Conservation (phyloP, 2,113 vertebrate species). For the Oreochromis aureus region DNA sequence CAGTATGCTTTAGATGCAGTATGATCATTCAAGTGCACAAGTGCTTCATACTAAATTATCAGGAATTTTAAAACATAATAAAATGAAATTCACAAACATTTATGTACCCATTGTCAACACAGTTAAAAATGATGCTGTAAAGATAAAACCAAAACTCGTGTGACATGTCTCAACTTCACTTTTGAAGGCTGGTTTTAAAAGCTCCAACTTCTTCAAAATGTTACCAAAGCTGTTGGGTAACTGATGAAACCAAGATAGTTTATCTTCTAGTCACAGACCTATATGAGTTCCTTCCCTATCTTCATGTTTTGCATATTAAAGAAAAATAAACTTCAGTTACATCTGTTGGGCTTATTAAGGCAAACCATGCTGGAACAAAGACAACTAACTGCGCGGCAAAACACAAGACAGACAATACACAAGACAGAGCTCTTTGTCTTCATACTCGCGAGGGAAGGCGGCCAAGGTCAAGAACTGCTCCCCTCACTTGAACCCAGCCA, state of each 20-base stretch:
- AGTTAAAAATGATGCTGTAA: background rate
- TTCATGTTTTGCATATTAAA: background rate
- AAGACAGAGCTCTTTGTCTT: too few relatives aligned
- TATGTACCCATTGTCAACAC: background rate
- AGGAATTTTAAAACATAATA: background rate
- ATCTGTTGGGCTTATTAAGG: background rate
- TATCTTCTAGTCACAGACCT: background rate
- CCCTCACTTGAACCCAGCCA: too few relatives aligned
- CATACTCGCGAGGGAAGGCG: too few relatives aligned
- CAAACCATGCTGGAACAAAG: too few relatives aligned
- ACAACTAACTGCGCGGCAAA: too few relatives aligned
- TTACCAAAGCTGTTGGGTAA: background rate
- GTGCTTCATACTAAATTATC: background rate
- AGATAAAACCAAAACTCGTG: background rate
- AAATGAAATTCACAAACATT: background rate
- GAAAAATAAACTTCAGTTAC: background rate
- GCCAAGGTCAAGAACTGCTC: too few relatives aligned
- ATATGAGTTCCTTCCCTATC: background rate
- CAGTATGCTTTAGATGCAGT: background rate
- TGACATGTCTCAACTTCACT: background rate
- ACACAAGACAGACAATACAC: too few relatives aligned
- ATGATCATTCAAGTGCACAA: background rate
- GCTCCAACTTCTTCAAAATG: background rate
- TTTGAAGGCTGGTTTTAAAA: background rate
- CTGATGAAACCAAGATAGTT: background rate